Evolutionary conservation across 2,888 invertebrate species (phyloP).

Genomic region (Nomada fucata): DNA sequence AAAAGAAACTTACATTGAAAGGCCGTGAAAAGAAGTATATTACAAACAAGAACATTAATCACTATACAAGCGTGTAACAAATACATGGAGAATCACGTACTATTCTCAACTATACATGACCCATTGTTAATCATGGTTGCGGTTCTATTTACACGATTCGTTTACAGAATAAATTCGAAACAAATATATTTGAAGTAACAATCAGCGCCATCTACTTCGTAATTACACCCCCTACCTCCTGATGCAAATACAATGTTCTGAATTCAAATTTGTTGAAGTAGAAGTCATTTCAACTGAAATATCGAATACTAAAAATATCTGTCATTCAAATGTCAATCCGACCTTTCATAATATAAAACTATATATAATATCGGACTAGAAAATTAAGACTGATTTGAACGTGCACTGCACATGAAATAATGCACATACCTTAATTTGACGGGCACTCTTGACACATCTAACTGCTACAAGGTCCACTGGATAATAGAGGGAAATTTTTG

Average conservation of each 20-base stretch:
- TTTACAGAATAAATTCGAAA: constrained; percentile 76
- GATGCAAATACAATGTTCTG: background rate
- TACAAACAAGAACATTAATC: constrained; percentile 61
- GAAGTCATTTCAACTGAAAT: background rate
- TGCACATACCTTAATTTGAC: too few relatives aligned
- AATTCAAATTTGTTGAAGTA: background rate
- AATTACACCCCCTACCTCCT: constrained; percentile 1
- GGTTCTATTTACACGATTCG: constrained; percentile 79
- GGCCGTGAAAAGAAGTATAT: constrained; percentile 61
- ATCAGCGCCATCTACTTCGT: constrained; percentile 40
- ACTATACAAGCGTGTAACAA: constrained; percentile 63
- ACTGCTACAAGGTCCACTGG: too few relatives aligned
- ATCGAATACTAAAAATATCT: too few relatives aligned
- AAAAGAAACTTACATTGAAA: constrained; percentile 56
- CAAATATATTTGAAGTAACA: constrained; percentile 74
- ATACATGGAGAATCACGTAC: constrained; percentile 51
- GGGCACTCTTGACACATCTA: too few relatives aligned
- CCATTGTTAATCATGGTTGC: constrained; percentile 80
- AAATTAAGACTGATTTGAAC: too few relatives aligned
- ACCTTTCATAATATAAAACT: too few relatives aligned
- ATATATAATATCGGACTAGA: too few relatives aligned
- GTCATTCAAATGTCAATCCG: too few relatives aligned
- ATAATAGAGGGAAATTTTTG: too few relatives aligned
- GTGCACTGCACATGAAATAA: too few relatives aligned
- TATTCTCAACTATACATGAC: constrained; percentile 72